Evolutionary conservation across 1,140 invertebrate genomes (phyloP).

Genomic region (Drosophila takahashii): DNA sequence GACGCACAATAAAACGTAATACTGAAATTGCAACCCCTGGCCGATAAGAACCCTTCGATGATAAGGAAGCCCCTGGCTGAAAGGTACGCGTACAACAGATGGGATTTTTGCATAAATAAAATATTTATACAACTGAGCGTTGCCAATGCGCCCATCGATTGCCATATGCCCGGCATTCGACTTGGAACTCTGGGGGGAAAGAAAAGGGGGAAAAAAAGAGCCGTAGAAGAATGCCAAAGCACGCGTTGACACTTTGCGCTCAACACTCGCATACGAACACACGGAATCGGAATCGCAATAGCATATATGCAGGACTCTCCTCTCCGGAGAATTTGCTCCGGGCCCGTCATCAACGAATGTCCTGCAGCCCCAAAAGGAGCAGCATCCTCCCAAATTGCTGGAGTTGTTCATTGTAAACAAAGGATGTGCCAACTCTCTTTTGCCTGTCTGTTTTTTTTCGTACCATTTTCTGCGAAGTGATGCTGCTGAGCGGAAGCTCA

Average conservation of each 20-base stretch:
- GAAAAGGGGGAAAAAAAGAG: constrained; percentile 24
- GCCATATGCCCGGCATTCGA: constrained; percentile 40
- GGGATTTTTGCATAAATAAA: constrained; percentile 50
- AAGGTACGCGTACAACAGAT: constrained; percentile 43
- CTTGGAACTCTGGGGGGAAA: constrained; percentile 11
- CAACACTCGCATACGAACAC: constrained; percentile 68
- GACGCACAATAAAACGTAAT: constrained; percentile 38
- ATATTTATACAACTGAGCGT: constrained; percentile 50
- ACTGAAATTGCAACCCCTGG: constrained; percentile 33
- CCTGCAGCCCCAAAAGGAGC: constrained; percentile 61
- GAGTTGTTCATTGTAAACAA: constrained; percentile 74
- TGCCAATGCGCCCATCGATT: constrained; percentile 45
- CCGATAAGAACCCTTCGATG: constrained; percentile 34
- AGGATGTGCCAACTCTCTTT: constrained; percentile 62
- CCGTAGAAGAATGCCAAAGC: constrained; percentile 71
- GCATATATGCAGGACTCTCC: constrained; percentile 37
- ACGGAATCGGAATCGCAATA: neutral
- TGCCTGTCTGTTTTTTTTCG: neutral
- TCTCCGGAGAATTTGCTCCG: constrained; percentile 70
- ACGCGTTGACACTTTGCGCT: constrained; percentile 82
- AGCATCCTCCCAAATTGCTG: constrained; percentile 44
- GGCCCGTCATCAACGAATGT: constrained; percentile 65
- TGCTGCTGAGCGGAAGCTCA: constrained; percentile 41
- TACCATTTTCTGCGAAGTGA: neutral
- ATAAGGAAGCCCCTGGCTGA: constrained; percentile 11